Base-by-base conservation (phyloP, 2,113 vertebrate genomes). In the Nesogale talazaci region DNA sequence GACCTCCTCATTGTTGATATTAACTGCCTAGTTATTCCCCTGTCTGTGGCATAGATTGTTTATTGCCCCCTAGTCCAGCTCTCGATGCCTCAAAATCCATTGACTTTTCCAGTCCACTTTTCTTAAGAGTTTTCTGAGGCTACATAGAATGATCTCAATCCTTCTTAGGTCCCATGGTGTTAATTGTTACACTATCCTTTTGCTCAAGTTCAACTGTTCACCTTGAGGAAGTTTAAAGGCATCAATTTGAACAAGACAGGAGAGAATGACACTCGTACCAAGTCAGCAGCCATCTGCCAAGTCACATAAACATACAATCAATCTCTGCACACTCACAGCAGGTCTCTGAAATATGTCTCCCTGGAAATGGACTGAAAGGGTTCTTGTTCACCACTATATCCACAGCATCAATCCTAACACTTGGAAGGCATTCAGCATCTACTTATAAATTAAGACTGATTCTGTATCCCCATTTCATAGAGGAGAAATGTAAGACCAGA, bases 101-200 rank as follows among this genome's bases (percentile, higher is more conserved):
- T 86, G 81, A 29, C 12, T 92, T 90, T 74, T 94, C 72, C 93
- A 95, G 72, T 4, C 14, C 85, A 67, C 65, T 94, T 95, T 31
- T 34, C 90, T 61, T 93, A 88, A 74, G 95, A 88, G 29, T 83
- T 65, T 90, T 94, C 69, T 77, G 83, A 88, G 65, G 91, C 46
- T 92, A 78, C 46, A 52, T 52, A 52, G 14, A 52, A 52, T 10
- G 14, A 10, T 52, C 10, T 52, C 14, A 12, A 12, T 52, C 46
- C 46, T 2, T 52, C 46, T 12, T 52, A 52, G 10, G 46, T 52
- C 46, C 46, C 46, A 52, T 52, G 46, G 46, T 52, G 46, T 52
- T 52, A 52, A 52, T 52, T 52, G 46, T 52, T 52, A 52, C 46
- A 52, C 46, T 52, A 52, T 52, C 34, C 74, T 88, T 80, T 88